phyloP scores from a whole-genome alignment of 2,888 invertebrate species.

The Antheraea yamamai region DNA sequence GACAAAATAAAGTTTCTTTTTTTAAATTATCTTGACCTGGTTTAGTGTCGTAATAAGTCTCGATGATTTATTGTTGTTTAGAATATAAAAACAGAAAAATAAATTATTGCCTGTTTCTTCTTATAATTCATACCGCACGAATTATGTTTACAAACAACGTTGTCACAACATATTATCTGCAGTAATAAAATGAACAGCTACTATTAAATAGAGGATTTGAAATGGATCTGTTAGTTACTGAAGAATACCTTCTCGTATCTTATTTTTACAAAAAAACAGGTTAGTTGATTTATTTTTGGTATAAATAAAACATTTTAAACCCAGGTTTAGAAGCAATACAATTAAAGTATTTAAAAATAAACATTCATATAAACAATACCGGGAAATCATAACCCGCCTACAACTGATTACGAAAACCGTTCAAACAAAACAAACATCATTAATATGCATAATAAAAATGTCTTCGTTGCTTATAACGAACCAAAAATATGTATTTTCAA shows the following conservation, averaged over 20 bases:
- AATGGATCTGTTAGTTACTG: no score
- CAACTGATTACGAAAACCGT: conserved; percentile 20
- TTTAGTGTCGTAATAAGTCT: neutral
- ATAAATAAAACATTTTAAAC: neutral
- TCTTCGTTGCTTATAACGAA: conserved; percentile 37
- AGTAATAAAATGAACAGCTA: conserved; percentile 12
- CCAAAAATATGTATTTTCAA: conserved; percentile 42
- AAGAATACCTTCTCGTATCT: neutral
- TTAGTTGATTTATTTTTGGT: neutral
- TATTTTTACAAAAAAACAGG: neutral
- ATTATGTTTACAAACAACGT: conserved; percentile 17
- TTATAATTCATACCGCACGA: conserved; percentile 5
- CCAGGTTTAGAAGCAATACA: neutral
- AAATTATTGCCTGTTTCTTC: neutral
- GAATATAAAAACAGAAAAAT: neutral
- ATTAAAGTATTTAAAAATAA: neutral
- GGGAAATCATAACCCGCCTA: conserved; percentile 11
- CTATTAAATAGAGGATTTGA: neutral
- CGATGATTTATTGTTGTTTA: conserved; percentile 1
- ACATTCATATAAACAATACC: conserved; percentile 8
- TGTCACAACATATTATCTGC: conserved; percentile 13
- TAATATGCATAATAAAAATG: conserved; percentile 41
- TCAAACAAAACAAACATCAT: conserved; percentile 31
- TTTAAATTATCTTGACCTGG: conserved; percentile 3
- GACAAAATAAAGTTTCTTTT: neutral